Base-by-base conservation (phyloP, 2,797 vertebrate species). In the Arctocebus calabarensis region DNA sequence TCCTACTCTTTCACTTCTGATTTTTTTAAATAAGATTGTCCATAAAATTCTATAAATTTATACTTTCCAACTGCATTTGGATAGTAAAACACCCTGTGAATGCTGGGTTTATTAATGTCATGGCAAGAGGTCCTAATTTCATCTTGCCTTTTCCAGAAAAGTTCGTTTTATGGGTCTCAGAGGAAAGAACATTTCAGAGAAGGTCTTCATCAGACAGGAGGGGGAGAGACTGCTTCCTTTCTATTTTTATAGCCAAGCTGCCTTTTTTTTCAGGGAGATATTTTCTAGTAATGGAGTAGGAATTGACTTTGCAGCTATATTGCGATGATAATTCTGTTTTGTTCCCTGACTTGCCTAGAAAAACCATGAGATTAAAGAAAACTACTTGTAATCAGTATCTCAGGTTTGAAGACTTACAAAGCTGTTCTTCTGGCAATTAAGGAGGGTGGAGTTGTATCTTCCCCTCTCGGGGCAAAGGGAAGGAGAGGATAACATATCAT, bases 301-400 rank as follows among this genome's bases (percentile, higher is more conserved):
- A 84, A 85, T 88, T 79, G 75, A 77, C 81, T 97, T 95, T 93
- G 73, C n/a, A 93, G 83, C 43, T 78, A 57, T 84, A 43, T 84
- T 73, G 45, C 14, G 70, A 16, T 59, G 66, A 85, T 88, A 73
- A 91, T 88, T 92, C 43, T 92, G n/a, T 37, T 73, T 86, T 37
- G 29, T 93, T 71, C 48, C 40, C 59, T 66, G 79, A 61, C 66
- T 95, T 93, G 84, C 70, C 2, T 29, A 11, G 48, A 57, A 92
- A 92, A 88, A 19, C 23, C 64, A 92, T 68, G 17, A 81, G 23
- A 57, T 68, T 87, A 90, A 52, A 62, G 59, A 84, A 70, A 92
- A 52, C 37, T 70, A 88, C 73, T 88, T n/a, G 95, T 64, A 71
- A 29, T 77, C 82, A 91, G 2, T 10, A 45, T 90, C 25, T 90